phyloP scores from a whole-genome alignment of 2,797 vertebrate species.

The Platyrinchus mystaceus region DNA sequence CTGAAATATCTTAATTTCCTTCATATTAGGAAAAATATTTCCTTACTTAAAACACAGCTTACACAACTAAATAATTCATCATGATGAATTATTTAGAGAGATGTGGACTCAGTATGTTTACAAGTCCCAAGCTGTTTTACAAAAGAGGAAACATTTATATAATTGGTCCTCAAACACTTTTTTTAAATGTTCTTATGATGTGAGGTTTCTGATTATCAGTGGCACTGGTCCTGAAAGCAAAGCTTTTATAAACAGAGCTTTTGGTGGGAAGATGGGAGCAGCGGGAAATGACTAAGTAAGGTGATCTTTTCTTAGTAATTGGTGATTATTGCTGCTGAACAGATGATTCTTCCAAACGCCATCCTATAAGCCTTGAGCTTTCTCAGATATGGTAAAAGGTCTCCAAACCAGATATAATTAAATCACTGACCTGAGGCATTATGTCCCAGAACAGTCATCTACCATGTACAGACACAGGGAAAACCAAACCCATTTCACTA shows the following conservation, averaged over 20 bases:
- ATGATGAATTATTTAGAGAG: slow-evolving; percentile 43
- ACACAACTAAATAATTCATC: slow-evolving; percentile 57
- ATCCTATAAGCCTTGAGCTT: not conserved
- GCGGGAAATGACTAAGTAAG: not conserved
- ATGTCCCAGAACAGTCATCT: not conserved
- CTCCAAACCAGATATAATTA: not conserved
- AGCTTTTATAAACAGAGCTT: not conserved
- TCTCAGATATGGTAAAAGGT: not conserved
- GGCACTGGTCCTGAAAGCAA: not conserved
- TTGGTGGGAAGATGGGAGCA: not conserved
- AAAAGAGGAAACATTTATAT: slow-evolving; percentile 28
- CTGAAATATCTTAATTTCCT: not conserved
- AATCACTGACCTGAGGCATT: not conserved
- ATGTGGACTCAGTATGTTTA: slow-evolving; percentile 35
- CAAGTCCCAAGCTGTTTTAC: slow-evolving; percentile 44
- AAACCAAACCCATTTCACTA: not conserved
- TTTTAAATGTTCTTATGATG: not conserved
- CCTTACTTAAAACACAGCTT: not conserved
- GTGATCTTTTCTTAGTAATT: slow-evolving; percentile 26
- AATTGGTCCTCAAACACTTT: slow-evolving; percentile 13
- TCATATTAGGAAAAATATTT: not conserved
- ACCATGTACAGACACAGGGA: not conserved
- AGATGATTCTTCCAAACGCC: not conserved
- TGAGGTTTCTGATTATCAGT: not conserved
- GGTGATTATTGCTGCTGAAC: not conserved